Conservation (phyloP, 1,140 invertebrate species). For the Habropoda laboriosa region DNA sequence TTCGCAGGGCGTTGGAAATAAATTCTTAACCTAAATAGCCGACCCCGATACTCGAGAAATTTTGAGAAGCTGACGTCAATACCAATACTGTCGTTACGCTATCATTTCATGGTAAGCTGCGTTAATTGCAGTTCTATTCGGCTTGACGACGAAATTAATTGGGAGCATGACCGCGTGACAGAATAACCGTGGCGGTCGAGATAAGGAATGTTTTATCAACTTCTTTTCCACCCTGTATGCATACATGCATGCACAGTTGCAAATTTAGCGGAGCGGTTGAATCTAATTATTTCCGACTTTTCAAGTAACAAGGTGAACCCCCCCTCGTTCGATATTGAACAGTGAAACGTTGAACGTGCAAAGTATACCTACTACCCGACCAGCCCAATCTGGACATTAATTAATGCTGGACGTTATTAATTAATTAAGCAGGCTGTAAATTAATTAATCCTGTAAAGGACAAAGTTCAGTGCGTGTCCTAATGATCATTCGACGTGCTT, state of each 20-base stretch:
- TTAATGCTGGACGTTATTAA: background rate
- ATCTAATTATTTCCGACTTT: constrained; percentile 13
- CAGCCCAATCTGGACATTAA: background rate
- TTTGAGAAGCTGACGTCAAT: constrained; percentile 23
- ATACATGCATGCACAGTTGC: background rate
- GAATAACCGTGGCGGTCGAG: background rate
- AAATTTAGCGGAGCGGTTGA: background rate
- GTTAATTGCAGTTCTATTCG: background rate
- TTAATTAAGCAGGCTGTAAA: constrained; percentile 5
- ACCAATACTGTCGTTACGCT: background rate
- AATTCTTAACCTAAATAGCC: constrained; percentile 34
- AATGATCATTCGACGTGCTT: background rate
- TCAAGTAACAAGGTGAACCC: background rate
- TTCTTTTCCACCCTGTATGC: too few species aligned
- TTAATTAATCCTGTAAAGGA: background rate
- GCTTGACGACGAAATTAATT: constrained; percentile 8
- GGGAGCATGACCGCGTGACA: too few species aligned
- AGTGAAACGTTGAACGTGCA: background rate
- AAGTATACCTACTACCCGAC: too few species aligned
- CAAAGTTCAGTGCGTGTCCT: background rate
- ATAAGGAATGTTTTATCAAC: too few species aligned
- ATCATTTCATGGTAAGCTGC: background rate
- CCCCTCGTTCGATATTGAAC: background rate
- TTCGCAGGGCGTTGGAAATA: background rate
- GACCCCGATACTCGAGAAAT: constrained; percentile 9